Evolutionary conservation across 2,797 vertebrate genomes (phyloP).

Genomic region (Anolis apletophallus): DNA sequence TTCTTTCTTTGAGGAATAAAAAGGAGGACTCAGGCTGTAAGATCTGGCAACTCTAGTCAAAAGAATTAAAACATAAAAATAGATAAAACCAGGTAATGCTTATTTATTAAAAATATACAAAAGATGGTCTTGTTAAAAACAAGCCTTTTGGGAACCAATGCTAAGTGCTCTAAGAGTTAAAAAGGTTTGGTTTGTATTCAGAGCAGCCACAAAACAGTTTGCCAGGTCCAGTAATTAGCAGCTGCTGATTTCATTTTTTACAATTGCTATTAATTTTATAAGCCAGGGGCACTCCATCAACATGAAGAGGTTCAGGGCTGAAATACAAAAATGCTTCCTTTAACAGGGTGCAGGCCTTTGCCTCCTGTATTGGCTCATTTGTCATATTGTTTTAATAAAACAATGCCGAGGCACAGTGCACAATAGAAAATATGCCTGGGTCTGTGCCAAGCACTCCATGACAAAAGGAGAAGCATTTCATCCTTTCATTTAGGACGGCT

Average conservation of each 20-base stretch:
- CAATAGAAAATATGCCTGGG: slow-evolving; percentile 26
- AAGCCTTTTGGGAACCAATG: background rate
- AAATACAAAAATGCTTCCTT: slow-evolving; percentile 24
- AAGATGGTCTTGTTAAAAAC: too few relatives aligned
- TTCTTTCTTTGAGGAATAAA: too few relatives aligned
- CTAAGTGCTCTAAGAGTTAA: background rate
- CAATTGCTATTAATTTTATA: slow-evolving; percentile 12
- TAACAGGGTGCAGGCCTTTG: background rate
- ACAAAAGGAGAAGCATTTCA: background rate
- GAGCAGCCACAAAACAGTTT: background rate
- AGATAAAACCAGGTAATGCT: too few relatives aligned
- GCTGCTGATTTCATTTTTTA: slow-evolving; percentile 34
- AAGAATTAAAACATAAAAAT: too few relatives aligned
- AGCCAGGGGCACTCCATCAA: slow-evolving; percentile 20
- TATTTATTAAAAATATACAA: too few relatives aligned
- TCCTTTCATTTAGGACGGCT: slow-evolving; percentile 22
- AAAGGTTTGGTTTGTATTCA: slow-evolving; percentile 17
- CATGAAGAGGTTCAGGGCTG: slow-evolving; percentile 24
- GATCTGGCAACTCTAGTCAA: too few relatives aligned
- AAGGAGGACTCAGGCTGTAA: too few relatives aligned
- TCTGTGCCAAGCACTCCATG: background rate
- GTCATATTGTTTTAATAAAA: slow-evolving; percentile 40
- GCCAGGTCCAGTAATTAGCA: slow-evolving; percentile 15
- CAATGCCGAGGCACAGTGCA: slow-evolving; percentile 22
- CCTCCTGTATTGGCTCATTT: slow-evolving; percentile 41